Conservation (phyloP, 2,113 vertebrate species). For the Campylomormyrus numenius region DNA sequence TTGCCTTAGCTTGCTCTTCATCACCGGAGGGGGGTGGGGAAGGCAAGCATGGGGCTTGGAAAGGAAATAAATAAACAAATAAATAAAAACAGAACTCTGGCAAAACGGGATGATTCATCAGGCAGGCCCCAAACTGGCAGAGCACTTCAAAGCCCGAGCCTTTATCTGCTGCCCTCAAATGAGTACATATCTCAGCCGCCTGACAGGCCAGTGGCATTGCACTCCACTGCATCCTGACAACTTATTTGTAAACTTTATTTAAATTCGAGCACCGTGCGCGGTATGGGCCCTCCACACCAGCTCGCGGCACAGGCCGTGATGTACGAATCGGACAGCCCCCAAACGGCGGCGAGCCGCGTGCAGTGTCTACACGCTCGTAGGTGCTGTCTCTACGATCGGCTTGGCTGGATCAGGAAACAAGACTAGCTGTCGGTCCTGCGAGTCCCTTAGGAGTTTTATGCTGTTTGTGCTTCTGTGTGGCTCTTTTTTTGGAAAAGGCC, state of each 20-base stretch:
- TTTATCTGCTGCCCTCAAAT: background rate
- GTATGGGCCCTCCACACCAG: background rate
- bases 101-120: slow-evolving; percentile 16
- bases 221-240: background rate
- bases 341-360: no score
- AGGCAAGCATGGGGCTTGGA: background rate
- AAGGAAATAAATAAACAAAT: slow-evolving; percentile 3
- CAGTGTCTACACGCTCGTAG: background rate
- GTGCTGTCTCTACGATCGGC: background rate
- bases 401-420: background rate
- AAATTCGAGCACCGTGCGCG: background rate
- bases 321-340: background rate
- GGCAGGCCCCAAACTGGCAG: background rate
- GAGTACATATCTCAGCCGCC: slow-evolving; percentile 1
- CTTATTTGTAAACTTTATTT: slow-evolving; percentile 10
- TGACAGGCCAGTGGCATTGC: background rate
- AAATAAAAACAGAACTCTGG: slow-evolving; percentile 16
- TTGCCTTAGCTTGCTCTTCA: slow-evolving; percentile 18
- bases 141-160: background rate
- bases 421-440: background rate
- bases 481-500: background rate
- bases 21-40: background rate
- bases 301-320: background rate
- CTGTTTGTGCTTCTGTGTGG: background rate
- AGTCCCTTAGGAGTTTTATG: background rate